Percentiles rank a stretch among this genome's conserved stretches.
phyloP scores from a whole-genome alignment of 1,140 invertebrate genomes.

The Drosophila sulfurigaster region DNA sequence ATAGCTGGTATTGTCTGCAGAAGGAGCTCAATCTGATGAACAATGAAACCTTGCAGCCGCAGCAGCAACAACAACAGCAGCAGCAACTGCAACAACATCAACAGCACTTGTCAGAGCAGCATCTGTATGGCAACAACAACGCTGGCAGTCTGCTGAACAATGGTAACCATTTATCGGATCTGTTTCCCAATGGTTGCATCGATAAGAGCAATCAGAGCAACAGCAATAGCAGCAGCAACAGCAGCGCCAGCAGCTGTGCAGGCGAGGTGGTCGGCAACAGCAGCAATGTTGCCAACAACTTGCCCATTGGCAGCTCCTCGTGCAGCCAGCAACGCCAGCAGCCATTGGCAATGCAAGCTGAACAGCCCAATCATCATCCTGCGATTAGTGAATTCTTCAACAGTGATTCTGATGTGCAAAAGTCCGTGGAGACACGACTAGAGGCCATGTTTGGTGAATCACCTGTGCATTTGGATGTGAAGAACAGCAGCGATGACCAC shows the following conservation, averaged over 20 bases:
- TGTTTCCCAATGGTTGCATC: conserved; percentile 80
- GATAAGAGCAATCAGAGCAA: conserved; percentile 74
- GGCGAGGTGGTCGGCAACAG: conserved; percentile 53
- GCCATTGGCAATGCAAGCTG: conserved; percentile 56
- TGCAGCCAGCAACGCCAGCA: conserved; percentile 79
- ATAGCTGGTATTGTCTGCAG: conserved; percentile 90
- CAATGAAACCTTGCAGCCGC: conserved; percentile 48
- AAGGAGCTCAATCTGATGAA: conserved; percentile 86
- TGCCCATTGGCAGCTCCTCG: conserved; percentile 44
- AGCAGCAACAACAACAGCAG: conserved; percentile 52
- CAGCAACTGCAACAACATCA: conserved; percentile 44
- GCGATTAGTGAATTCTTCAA: conserved; percentile 80
- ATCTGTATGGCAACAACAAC: conserved; percentile 51
- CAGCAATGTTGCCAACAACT: conserved; percentile 36
- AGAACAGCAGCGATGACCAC: conserved; percentile 69
- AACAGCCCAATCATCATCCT: conserved; percentile 69
- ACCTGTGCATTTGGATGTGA: conserved; percentile 76
- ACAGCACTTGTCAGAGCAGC: conserved; percentile 49
- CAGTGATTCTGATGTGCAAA: conserved; percentile 80
- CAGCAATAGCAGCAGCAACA: conserved; percentile 69
- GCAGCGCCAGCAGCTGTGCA: conserved; percentile 52
- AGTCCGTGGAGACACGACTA: conserved; percentile 80
- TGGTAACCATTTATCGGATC: conserved; percentile 62
- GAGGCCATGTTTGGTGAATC: conserved; percentile 85
- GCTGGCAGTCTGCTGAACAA: conserved; percentile 50